Base-by-base conservation (phyloP, 2,888 invertebrate species). In the Macropis europaea region DNA sequence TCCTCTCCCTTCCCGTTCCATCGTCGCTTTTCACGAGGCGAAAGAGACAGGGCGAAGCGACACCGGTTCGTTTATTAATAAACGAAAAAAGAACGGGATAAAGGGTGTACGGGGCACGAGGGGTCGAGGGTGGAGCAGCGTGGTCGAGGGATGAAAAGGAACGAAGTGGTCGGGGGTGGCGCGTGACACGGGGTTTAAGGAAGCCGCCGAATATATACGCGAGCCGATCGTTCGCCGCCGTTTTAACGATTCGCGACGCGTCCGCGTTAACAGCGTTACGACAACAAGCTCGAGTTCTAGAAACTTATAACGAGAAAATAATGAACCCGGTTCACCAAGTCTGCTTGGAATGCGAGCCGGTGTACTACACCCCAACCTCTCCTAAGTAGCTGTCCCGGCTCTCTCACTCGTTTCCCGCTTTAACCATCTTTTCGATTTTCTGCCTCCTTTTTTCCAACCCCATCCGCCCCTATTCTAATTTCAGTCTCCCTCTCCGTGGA, bases 281-380 rank as follows among this genome's bases (percentile, higher is more conserved):
- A 88, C 88, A 88, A 88, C 88, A 88, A 88, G 87, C 87, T 84
- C 77, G 87, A 88, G 87, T 87, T 87, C 88, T 87, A 88, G 88
- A 88, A 88, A 88, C 88, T 88, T 88, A 88, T 88, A 88, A 88
- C 88, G 88, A 88, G 88, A 88, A 88, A 88, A 88, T 88, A 88
- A 88, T 88, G 88, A 88, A 88, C 87, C 85, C 85, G 84, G 87
- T 86, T 87, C 86, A 85, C 84, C 85, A 81, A 81, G 84, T 87
- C 87, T 88, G 85, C 86, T 88, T 88, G 88, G 87, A 88, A 88
- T 88, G 86, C 87, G 83, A 87, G 84, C 82, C 84, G 81, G 79
- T 81, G 83, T 76, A 73, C 79, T 74, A 22, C 48, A 63, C 11
- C 66, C 59, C 77, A 54, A 53, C 63, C 72, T 53, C 72, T 61